Evolutionary conservation across 2,113 vertebrate species (phyloP).

Genomic region (Hippocampus abdominalis): DNA sequence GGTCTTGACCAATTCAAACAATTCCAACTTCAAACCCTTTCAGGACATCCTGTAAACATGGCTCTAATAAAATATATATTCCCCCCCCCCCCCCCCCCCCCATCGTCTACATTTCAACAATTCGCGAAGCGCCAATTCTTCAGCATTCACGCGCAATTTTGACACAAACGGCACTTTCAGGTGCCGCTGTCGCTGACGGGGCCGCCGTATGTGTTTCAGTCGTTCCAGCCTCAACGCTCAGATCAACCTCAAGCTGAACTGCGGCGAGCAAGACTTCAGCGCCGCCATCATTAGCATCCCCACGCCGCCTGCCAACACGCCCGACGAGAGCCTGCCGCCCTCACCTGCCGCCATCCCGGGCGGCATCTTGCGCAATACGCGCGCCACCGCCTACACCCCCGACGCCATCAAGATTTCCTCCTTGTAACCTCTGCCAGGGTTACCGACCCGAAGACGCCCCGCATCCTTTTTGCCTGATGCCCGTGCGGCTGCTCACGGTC

Average conservation of each 20-base stretch:
- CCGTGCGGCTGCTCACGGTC: not conserved
- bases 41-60: too few relatives aligned
- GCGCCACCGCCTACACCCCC: conserved; percentile 72
- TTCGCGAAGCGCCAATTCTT: not conserved
- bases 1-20: too few relatives aligned
- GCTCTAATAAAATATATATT: too few relatives aligned
- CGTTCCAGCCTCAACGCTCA: conserved; percentile 88
- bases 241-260: conserved; percentile 82
- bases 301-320: conserved; percentile 84
- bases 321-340: conserved; percentile 80
- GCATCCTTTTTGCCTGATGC: not conserved
- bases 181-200: not conserved
- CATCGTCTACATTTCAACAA: not conserved
- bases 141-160: not conserved
- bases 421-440: conserved; percentile 72
- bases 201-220: conserved; percentile 50
- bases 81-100: too few relatives aligned
- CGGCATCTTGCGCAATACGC: conserved; percentile 79
- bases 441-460: not conserved
- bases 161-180: not conserved
- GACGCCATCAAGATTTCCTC: conserved; percentile 86
- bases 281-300: conserved; percentile 90
- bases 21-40: too few relatives aligned
- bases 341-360: conserved; percentile 69
- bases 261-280: conserved; percentile 79